Evolutionary conservation across 2,113 vertebrate species (phyloP).

Genomic region (Phalacrocorax carbo): DNA sequence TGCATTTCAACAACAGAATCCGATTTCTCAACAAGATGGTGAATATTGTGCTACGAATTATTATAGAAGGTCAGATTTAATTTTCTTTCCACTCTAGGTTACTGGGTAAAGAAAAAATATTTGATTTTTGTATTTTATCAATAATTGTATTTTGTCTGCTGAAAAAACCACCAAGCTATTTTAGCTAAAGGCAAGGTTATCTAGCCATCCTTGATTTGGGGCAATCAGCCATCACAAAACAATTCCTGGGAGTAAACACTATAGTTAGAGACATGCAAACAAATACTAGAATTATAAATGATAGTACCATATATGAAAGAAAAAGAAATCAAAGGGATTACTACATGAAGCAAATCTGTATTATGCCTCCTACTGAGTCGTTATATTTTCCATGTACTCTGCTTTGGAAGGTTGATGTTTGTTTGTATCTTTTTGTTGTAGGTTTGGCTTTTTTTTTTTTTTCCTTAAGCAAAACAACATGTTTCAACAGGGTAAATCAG

Average conservation of each 20-base stretch:
- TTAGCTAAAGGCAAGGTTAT: constrained; percentile 60
- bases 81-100: neutral
- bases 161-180: constrained; percentile 21
- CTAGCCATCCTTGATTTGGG: constrained; percentile 61
- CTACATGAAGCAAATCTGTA: constrained; percentile 34
- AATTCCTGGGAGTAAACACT: constrained; percentile 69
- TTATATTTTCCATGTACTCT: constrained; percentile 7
- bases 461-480: neutral
- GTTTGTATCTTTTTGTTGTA: neutral
- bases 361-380: constrained; percentile 30
- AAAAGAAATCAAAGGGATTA: constrained; percentile 53
- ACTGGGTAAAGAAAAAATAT: neutral
- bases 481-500: neutral
- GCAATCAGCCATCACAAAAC: constrained; percentile 68
- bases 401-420: neutral
- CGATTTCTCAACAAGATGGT: neutral
- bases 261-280: constrained; percentile 57
- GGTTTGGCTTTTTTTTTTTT: neutral
- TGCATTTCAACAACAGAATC: neutral
- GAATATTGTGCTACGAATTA: neutral
- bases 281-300: constrained; percentile 66
- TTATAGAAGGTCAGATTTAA: neutral
- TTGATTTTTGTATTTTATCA: constrained; percentile 40
- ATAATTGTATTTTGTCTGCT: constrained; percentile 32
- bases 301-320: constrained; percentile 39